Evolutionary conservation across 2,888 invertebrate species (phyloP).

Genomic region (Ochropacha duplaris): DNA sequence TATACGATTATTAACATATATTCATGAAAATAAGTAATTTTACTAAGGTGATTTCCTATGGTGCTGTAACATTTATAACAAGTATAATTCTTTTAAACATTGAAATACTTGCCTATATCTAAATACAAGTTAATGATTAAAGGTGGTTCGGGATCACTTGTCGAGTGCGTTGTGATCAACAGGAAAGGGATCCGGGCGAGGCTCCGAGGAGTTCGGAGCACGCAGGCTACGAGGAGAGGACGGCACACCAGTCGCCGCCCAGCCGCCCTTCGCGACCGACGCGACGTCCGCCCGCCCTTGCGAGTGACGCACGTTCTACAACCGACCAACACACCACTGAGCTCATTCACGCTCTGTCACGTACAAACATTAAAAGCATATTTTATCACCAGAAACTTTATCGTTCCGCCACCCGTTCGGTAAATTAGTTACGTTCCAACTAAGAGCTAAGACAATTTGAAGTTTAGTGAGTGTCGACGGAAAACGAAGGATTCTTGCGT

Average conservation of each 20-base stretch:
- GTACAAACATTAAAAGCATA: constrained; percentile 18
- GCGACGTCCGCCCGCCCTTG: neutral
- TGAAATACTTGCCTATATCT: constrained; percentile 27
- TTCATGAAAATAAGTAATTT: neutral
- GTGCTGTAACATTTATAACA: no score
- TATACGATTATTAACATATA: no score
- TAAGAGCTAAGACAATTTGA: constrained; percentile 36
- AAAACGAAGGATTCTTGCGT: constrained; percentile 48
- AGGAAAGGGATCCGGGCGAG: constrained; percentile 74
- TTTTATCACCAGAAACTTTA: constrained; percentile 23
- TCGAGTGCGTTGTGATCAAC: constrained; percentile 77
- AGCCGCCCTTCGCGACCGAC: constrained; percentile 27
- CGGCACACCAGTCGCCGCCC: constrained; percentile 39
- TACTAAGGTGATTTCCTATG: no score
- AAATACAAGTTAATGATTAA: constrained; percentile 46
- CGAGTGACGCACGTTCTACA: constrained; percentile 17
- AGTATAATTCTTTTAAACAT: constrained; percentile 8
- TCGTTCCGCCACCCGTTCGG: constrained; percentile 22
- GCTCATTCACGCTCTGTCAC: constrained; percentile 26
- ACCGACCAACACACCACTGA: constrained; percentile 40
- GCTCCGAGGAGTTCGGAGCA: constrained; percentile 57
- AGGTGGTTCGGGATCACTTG: constrained; percentile 67
- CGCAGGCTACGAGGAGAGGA: constrained; percentile 57
- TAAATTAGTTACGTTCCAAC: constrained; percentile 33
- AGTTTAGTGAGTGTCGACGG: constrained; percentile 56